A percentile compares a stretch with the other conserved stretches of the same genome.
phyloP scores from a whole-genome alignment of 92 coral and sea anemone genomes.

The Porites divaricata region DNA sequence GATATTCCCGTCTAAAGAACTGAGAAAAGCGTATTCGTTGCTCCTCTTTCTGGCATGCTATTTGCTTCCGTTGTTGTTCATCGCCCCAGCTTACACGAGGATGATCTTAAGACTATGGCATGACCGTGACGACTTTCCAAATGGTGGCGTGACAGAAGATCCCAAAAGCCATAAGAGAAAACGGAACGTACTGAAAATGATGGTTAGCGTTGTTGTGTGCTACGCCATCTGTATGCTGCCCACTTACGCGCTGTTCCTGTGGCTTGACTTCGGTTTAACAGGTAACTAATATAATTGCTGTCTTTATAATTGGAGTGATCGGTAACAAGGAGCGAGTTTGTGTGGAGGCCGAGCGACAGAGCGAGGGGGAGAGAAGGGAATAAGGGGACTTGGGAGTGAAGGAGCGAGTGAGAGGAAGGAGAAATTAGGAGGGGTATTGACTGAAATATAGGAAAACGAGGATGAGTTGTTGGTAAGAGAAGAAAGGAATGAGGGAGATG shows the following conservation, averaged over 20 bases:
- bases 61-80: slow-evolving; percentile 78
- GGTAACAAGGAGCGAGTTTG: no score
- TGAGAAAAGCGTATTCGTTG: slow-evolving; percentile 77
- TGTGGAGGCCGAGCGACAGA: no score
- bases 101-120: slow-evolving; percentile 84
- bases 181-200: slow-evolving; percentile 90
- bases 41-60: slow-evolving; percentile 78
- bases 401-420: no score
- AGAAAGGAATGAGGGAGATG: no score
- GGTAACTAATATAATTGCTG: slow-evolving; percentile 51
- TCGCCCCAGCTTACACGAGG: slow-evolving; percentile 82
- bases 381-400: no score
- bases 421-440: no score
- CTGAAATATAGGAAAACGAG: no score
- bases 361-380: no score
- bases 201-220: slow-evolving; percentile 88
- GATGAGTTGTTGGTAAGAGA: no score
- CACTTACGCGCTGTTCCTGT: slow-evolving; percentile 71
- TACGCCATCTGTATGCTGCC: slow-evolving; percentile 91
- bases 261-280: slow-evolving; percentile 72
- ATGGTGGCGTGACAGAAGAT: slow-evolving; percentile 82
- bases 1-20: slow-evolving; percentile 55
- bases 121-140: slow-evolving; percentile 56
- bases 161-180: slow-evolving; percentile 83
- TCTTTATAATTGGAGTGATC: no score